Evolutionary conservation across 2,797 vertebrate species (phyloP).

Genomic region (Podarcis lilfordi): DNA sequence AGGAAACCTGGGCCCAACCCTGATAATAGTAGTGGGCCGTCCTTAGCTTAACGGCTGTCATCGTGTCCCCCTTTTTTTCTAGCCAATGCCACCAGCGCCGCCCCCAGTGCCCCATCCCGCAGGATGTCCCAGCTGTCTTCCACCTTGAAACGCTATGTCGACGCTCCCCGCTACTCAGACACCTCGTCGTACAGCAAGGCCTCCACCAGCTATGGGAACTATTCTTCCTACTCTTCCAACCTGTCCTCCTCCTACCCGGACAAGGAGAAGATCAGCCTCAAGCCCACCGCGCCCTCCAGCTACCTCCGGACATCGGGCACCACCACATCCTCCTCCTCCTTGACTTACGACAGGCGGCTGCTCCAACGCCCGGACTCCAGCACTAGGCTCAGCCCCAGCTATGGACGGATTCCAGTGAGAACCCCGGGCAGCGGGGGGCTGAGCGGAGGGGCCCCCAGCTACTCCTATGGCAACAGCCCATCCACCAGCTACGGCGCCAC

Average conservation of each 20-base stretch:
- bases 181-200: constrained; percentile 85
- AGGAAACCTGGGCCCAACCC: too few species aligned
- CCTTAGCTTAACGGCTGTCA: background rate
- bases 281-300: constrained; percentile 75
- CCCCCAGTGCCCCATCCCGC: constrained; percentile 77
- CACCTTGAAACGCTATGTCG: constrained; percentile 90
- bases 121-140: constrained; percentile 95
- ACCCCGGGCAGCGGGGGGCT: constrained; percentile 77
- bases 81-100: constrained; percentile 89
- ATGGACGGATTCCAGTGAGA: constrained; percentile 77
- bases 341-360: constrained; percentile 80
- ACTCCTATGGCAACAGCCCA: constrained; percentile 69
- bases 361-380: constrained; percentile 84
- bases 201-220: constrained; percentile 85
- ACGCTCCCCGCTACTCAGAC: constrained; percentile 79
- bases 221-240: constrained; percentile 85
- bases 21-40: background rate
- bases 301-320: constrained; percentile 76
- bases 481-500: constrained; percentile 79
- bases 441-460: constrained; percentile 78
- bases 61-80: constrained; percentile 59
- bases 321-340: constrained; percentile 82
- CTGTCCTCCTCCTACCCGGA: constrained; percentile 82
- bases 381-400: constrained; percentile 83
- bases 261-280: constrained; percentile 84